Evolutionary conservation across 2,113 vertebrate species (phyloP).

Genomic region (Motacilla alba): DNA sequence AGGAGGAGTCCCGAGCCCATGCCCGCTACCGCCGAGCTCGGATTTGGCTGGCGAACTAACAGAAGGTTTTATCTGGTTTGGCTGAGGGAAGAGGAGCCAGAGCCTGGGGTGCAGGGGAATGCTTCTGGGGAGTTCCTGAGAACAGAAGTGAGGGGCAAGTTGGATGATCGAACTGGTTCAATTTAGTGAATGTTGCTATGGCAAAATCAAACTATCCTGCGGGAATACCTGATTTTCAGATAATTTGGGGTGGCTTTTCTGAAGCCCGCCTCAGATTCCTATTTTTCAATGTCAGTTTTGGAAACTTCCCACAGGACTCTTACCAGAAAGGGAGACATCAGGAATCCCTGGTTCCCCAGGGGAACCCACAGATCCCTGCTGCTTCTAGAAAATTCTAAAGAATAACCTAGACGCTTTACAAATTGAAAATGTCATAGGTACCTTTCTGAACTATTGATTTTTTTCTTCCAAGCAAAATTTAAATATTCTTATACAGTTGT

Average conservation of each 20-base stretch:
- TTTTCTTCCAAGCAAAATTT: background rate
- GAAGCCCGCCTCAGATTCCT: background rate
- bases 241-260: background rate
- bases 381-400: background rate
- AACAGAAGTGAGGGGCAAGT: background rate
- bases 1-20: background rate
- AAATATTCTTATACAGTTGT: background rate
- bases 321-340: accelerated
- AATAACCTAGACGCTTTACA: background rate
- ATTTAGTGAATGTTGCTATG: accelerated
- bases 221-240: background rate
- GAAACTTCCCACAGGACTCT: background rate
- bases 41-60: background rate
- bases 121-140: background rate
- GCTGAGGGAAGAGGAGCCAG: background rate
- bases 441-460: background rate
- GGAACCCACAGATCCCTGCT: background rate
- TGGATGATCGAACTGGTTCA: background rate
- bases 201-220: background rate
- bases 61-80: background rate
- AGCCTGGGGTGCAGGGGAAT: background rate
- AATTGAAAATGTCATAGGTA: background rate
- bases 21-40: background rate
- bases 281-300: background rate
- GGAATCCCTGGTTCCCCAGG: background rate